Conservation (phyloP, 2,113 vertebrate species). For the Heliornis fulica region DNA sequence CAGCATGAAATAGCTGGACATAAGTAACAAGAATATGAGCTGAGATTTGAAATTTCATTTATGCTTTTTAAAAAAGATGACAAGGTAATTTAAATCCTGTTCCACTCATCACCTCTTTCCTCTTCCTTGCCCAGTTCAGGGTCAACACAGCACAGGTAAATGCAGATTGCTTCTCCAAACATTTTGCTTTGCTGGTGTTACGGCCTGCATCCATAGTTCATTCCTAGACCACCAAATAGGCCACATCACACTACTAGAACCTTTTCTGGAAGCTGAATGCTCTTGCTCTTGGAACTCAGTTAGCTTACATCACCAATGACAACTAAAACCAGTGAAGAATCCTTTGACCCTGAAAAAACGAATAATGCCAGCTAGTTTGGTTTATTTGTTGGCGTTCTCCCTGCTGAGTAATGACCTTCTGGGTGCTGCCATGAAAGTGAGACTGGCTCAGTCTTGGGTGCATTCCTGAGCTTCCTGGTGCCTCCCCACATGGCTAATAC, state of each 20-base stretch:
- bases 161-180: background rate
- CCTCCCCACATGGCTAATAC: background rate
- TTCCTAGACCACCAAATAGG: background rate
- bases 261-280: background rate
- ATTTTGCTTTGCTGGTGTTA: background rate
- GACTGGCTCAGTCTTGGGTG: background rate
- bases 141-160: background rate
- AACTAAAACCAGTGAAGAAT: background rate
- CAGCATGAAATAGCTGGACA: background rate
- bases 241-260: background rate
- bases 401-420: background rate
- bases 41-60: background rate
- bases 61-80: background rate
- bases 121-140: background rate
- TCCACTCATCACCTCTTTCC: background rate
- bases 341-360: background rate
- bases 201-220: background rate
- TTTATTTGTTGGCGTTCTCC: background rate
- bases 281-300: background rate
- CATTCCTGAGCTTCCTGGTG: background rate
- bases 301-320: background rate
- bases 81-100: background rate
- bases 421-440: background rate
- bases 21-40: background rate
- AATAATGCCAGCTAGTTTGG: background rate